These are phyloP conservation scores for Ischnus inquisitorius DNA, from an alignment of 2,888 invertebrate genomes.

Conservation along the genomic window DNA sequence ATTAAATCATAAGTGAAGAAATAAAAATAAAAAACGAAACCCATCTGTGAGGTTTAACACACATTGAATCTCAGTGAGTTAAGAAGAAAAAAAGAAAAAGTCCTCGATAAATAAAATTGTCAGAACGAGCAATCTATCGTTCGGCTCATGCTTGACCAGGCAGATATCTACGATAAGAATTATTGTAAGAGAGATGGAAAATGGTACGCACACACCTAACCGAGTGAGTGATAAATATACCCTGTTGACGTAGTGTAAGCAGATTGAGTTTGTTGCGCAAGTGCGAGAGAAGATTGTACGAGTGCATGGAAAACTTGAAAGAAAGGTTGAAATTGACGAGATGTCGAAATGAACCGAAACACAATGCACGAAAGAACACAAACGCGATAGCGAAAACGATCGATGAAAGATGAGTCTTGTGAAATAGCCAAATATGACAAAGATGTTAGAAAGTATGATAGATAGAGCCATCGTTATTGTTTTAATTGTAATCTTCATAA, in stretches of 20 bases:
- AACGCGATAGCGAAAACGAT: conserved; percentile 20
- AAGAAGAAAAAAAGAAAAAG: conserved; percentile 30
- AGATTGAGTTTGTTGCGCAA: conserved; percentile 66
- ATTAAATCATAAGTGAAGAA: conserved; percentile 56
- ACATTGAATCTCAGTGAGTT: conserved; percentile 72
- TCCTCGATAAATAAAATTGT: neutral
- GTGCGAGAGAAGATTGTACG: conserved; percentile 51
- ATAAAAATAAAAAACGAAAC: conserved; percentile 50
- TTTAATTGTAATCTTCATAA: conserved; percentile 79
- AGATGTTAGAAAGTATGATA: conserved; percentile 77
- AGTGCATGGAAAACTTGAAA: conserved; percentile 39
- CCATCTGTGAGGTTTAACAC: conserved; percentile 7
- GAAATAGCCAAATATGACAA: conserved; percentile 83
- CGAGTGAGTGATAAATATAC: conserved; percentile 80
- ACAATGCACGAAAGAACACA: neutral
- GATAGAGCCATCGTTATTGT: conserved; percentile 77
- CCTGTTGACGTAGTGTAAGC: conserved; percentile 75
- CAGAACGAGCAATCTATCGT: conserved; percentile 1
- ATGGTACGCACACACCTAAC: conserved; percentile 72
- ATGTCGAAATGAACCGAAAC: conserved; percentile 8
- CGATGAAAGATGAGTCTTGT: conserved; percentile 58
- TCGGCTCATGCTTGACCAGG: neutral
- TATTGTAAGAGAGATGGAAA: conserved; percentile 45
- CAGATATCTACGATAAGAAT: conserved; percentile 5
- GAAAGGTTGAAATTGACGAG: conserved; percentile 21